Base-by-base conservation (phyloP, 2,888 invertebrate genomes). In the Trachelus tabidus region DNA sequence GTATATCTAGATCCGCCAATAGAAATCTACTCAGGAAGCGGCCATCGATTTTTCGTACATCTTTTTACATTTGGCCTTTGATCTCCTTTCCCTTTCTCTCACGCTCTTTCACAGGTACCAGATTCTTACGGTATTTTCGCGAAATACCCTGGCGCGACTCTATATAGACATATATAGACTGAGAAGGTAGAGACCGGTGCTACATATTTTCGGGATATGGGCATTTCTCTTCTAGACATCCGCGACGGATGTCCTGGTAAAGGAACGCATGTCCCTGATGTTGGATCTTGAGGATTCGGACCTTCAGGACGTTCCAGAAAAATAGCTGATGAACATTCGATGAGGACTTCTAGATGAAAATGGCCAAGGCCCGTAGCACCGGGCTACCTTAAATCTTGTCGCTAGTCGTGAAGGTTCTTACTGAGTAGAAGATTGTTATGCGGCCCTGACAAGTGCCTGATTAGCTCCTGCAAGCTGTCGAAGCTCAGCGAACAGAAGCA, bases 401-500 rank as follows among this genome's bases (percentile, higher is more conserved):
- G 90, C 87, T 90, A 91, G 84, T 96, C 96, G 91, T 96, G 96
- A 91, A 97, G 93, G 92, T 97, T 97, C 93, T 97, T 97, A 92
- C 96, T 97, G 87, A 97, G 94, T 81, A 97, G 94, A 89, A 97
- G 93, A 92, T 96, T 97, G 89, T 97, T 97, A 92, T 97, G 97
- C 83, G 97, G 97, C 82, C 97, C 97, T 34, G 97, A 97, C 85
- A 97, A 93, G 91, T 97, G 97, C 90, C 97, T 94, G 86, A 97
- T 97, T 82, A 97, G 93, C 92, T 97, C 97, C 86, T 97, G 97
- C 87, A 97, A 93, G 83, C 96, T 96, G 92, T 97, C 97, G 90
- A 97, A 97, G 83, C 95, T 96, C 87, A 96, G 93, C 87, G 96
- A 95, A 91, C 97, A 97, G 93, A 97, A 97, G 92, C 97, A 97